Evolutionary conservation across 1,140 invertebrate species (phyloP).

Genomic region (Heliothis virescens): DNA sequence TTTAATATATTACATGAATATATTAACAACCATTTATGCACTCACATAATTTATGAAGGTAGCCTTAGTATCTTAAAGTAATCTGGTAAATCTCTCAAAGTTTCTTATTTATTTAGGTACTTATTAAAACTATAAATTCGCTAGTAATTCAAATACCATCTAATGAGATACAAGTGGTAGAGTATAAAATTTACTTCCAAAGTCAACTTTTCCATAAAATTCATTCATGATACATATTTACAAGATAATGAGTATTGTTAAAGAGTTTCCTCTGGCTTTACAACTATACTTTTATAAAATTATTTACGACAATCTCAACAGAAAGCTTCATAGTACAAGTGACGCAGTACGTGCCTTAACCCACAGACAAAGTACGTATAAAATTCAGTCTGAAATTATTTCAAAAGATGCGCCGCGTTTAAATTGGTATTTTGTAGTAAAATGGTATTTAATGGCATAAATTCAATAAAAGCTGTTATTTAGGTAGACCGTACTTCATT

Average conservation of each 20-base stretch:
- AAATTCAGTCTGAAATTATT: constrained; percentile 43
- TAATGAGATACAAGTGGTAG: constrained; percentile 85
- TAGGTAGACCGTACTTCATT: not conserved
- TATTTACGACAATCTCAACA: constrained; percentile 41
- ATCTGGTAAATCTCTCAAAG: constrained; percentile 84
- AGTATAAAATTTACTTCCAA: constrained; percentile 78
- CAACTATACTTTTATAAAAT: constrained; percentile 46
- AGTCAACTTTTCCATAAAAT: constrained; percentile 70
- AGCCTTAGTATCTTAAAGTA: constrained; percentile 81
- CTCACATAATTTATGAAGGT: constrained; percentile 79
- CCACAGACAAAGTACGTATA: constrained; percentile 21
- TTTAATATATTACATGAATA: constrained; percentile 83
- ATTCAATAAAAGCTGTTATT: constrained; percentile 15
- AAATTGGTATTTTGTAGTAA: not conserved
- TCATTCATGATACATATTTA: constrained; percentile 75
- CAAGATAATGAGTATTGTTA: constrained; percentile 83
- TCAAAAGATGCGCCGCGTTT: not conserved
- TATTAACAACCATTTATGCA: constrained; percentile 84
- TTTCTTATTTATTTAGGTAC: constrained; percentile 71
- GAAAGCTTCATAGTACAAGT: constrained; percentile 21
- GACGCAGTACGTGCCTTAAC: not conserved
- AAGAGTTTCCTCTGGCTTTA: constrained; percentile 70
- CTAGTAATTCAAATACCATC: constrained; percentile 84
- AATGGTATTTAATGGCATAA: not conserved
- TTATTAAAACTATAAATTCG: constrained; percentile 84